These are phyloP conservation scores for Coenobita brevimanus DNA, from an alignment of 1,140 invertebrate genomes.

Conservation along the genomic window DNA sequence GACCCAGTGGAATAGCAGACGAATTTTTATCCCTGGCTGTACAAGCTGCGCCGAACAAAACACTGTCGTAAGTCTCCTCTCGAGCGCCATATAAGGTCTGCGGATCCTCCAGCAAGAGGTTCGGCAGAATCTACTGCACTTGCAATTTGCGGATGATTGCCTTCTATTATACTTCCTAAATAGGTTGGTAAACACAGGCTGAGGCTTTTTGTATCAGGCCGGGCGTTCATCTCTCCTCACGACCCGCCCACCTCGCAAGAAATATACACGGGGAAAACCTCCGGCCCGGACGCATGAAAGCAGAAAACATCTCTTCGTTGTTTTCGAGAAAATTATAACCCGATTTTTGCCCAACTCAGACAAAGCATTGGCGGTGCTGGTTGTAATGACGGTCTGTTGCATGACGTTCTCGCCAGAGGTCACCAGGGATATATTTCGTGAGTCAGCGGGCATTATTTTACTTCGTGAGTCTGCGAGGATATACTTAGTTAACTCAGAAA, in stretches of 20 bases:
- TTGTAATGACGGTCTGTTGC: background rate
- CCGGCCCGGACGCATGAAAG: background rate
- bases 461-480: too few relatives aligned
- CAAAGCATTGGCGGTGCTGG: too few relatives aligned
- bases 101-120: slow-evolving; percentile 33
- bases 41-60: background rate
- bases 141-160: slow-evolving; percentile 50
- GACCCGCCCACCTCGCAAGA: background rate
- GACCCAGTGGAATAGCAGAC: too few relatives aligned
- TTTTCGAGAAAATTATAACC: background rate
- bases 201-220: slow-evolving; percentile 36
- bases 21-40: background rate
- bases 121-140: slow-evolving; percentile 49
- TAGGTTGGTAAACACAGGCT: slow-evolving; percentile 45
- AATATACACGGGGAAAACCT: slow-evolving; percentile 3
- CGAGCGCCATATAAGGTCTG: slow-evolving; percentile 21
- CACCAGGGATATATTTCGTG: too few relatives aligned
- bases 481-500: too few relatives aligned
- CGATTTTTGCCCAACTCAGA: too few relatives aligned
- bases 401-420: background rate
- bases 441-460: too few relatives aligned
- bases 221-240: slow-evolving; percentile 41
- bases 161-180: slow-evolving; percentile 50
- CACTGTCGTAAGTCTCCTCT: slow-evolving; percentile 34
- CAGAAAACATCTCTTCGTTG: background rate